Evolutionary conservation across 2,888 invertebrate species (phyloP), one percentile per base, ranked within the genome.

Genomic region (Ptilodon capucinus): DNA sequence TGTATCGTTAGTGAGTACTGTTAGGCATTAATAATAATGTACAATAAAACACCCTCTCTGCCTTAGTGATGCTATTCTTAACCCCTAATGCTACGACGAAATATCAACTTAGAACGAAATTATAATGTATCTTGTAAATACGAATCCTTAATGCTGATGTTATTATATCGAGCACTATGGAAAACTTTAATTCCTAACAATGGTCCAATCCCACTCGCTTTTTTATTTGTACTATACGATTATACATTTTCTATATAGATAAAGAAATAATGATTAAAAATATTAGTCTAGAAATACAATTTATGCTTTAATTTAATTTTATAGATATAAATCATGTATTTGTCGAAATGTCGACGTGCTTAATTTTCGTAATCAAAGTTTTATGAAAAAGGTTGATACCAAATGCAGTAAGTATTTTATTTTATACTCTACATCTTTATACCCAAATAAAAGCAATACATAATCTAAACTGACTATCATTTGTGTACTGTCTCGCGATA

Each of bases 391-490:
- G 84, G 86, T 90, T 76, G 84, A 89, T 89, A 90, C 90, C 89
- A 88, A 89, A 90, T 87, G 89, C 89, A 90, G 89, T 89, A 89
- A n/a, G n/a, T n/a, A 89, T 90, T 88, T 90, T 89, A 87, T 89
- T 90, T 90, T 87, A 81, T 87, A 89, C 78, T 89, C 86, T 88
- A 88, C 86, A 85, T 84, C 88, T 89, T 87, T 90, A 81, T 89
- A 90, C 85, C 87, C 87, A 76, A 89, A 87, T 88, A 90, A 88
- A 89, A 84, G 81, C 86, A 88, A 85, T 88, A 32, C 32, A 13
- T 14, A 86, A 84, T 81, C 76, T 75, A 72, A 47, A 51, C 41
- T 9, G 39, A 36, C 11, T 42, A 5, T 50, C 42, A n/a, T 30
- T 36, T 50, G 5, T 8, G 28, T 32, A 34, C 21, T 4, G 11